These are phyloP conservation scores for Halisarca cf. caerulea DNA, from an alignment of 37 sponge, comb jelly and placozoan genomes.

Conservation along the genomic window DNA sequence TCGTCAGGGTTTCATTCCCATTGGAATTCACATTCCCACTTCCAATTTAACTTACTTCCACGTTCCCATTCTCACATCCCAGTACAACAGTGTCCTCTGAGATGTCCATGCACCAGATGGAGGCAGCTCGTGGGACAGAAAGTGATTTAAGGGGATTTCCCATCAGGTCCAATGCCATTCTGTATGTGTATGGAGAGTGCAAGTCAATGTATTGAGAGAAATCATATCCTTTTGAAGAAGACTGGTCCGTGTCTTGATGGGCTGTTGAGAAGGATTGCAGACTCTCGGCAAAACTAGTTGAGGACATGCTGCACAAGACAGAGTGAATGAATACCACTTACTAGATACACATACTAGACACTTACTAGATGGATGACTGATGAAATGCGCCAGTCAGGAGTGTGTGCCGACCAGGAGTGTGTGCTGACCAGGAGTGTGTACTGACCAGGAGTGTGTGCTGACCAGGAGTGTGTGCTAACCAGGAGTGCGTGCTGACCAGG, in stretches of 20 bases:
- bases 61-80: slow-evolving; percentile 76
- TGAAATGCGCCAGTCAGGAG: no score
- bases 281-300: not conserved
- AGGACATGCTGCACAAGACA: not conserved
- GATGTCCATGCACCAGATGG: slow-evolving; percentile 79
- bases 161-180: slow-evolving; percentile 61
- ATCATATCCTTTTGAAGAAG: slow-evolving; percentile 45
- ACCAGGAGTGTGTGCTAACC: no score
- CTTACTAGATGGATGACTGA: no score
- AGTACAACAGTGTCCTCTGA: slow-evolving; percentile 45
- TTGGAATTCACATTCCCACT: not conserved
- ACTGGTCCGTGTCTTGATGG: not conserved
- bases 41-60: slow-evolving; percentile 56
- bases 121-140: slow-evolving; percentile 17
- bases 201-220: slow-evolving; percentile 63
- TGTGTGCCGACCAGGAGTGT: no score
- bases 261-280: not conserved
- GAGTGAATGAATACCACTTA: no score
- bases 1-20: no score
- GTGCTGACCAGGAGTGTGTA: no score
- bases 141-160: not conserved
- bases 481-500: no score
- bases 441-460: no score
- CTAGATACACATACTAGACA: no score
- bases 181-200: slow-evolving; percentile 75